Conservation (phyloP, 2,888 invertebrate species). For the Leptopterna dolabrata region DNA sequence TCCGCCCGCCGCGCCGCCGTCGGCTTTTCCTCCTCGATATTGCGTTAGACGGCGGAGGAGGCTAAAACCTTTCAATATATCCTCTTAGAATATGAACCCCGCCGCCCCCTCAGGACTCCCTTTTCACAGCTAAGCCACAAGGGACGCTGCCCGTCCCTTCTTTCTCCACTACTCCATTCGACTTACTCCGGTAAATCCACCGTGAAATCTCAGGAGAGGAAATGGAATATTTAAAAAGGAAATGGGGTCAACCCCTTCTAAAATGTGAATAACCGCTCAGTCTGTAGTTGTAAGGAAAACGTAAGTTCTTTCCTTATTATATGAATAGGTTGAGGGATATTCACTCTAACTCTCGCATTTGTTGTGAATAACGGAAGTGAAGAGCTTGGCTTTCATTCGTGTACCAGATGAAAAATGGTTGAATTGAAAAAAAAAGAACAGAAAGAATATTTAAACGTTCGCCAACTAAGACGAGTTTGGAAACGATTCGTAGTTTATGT, state of each 20-base stretch:
- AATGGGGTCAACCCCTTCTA: constrained; percentile 47
- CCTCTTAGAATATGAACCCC: constrained; percentile 50
- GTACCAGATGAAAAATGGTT: background rate
- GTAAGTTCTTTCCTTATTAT: constrained; percentile 23
- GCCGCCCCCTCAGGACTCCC: background rate
- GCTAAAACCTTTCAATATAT: constrained; percentile 54
- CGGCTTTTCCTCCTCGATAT: constrained; percentile 18
- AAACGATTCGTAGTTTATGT: too few relatives aligned
- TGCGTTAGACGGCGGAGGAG: constrained; percentile 27
- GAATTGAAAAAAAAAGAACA: background rate
- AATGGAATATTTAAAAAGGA: constrained; percentile 52
- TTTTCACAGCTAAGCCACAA: constrained; percentile 31
- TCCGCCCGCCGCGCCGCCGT: background rate
- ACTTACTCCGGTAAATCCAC: constrained; percentile 41
- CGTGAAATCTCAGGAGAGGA: constrained; percentile 48
- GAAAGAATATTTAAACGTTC: background rate
- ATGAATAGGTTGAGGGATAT: constrained; percentile 22
- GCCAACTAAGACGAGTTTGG: background rate
- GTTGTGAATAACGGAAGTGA: constrained; percentile 16
- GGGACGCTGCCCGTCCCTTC: background rate
- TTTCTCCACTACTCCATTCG: background rate
- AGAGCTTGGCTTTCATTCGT: background rate
- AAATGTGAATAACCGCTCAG: constrained; percentile 44
- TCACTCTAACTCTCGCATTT: background rate
- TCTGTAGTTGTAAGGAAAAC: background rate